These are phyloP conservation scores for Arrhamphus sclerolepis DNA, from an alignment of 2,797 vertebrate genomes.

Conservation along the genomic window DNA sequence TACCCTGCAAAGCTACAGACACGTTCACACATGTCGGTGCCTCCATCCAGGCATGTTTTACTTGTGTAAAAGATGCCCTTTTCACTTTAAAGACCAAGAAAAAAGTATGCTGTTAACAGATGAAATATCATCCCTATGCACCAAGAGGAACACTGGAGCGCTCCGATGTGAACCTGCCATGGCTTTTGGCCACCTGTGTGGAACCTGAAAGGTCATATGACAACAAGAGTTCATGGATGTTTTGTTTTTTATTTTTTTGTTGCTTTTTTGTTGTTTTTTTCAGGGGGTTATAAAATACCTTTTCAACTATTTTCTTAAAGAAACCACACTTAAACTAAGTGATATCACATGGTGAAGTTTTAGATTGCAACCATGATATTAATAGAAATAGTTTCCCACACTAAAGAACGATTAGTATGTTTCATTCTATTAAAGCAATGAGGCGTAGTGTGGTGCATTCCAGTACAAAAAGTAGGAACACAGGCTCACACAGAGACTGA, in stretches of 20 bases:
- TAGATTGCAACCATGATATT: neutral
- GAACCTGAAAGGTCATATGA: conserved; percentile 42
- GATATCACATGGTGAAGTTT: neutral
- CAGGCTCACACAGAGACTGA: no score
- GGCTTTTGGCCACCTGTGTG: conserved; percentile 29
- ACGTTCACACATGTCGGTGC: conserved; percentile 34
- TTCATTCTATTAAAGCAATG: no score
- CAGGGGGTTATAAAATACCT: neutral
- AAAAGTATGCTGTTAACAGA: conserved; percentile 52
- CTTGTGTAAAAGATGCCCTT: no score
- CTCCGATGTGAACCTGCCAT: conserved; percentile 40
- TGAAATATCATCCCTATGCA: conserved; percentile 60
- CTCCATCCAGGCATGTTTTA: no score
- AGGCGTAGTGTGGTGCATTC: no score
- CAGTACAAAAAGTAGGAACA: no score
- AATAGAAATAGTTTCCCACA: no score
- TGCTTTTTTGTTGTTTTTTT: no score
- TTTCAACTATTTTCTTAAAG: neutral
- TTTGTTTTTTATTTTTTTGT: no score
- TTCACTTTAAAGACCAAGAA: no score
- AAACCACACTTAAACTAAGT: neutral
- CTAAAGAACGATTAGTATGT: no score
- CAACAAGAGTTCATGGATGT: no score
- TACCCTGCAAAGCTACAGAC: conserved; percentile 25
- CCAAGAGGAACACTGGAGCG: conserved; percentile 62